Evolutionary conservation across 64 coral and sea anemone species (phyloP), one percentile per base, ranked within the genome.

Genomic region (Pocillopora damicornis): DNA sequence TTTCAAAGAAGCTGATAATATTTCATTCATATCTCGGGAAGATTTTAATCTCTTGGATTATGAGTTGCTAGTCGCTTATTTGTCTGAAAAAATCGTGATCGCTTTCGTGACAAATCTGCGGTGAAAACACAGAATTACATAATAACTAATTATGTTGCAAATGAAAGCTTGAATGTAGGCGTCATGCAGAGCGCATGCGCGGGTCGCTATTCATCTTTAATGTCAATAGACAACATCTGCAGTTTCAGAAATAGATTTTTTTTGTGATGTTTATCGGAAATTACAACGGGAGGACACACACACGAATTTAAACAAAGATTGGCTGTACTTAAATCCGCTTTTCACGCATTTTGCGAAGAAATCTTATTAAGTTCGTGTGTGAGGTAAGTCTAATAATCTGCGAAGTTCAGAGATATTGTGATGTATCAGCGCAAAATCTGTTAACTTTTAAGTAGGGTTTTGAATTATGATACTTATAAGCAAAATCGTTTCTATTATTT

Each of bases 201-300:
- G 13, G 37, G 11, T 60, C 14, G 62, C 35, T 60, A 18, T 13
- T 12, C 63, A 26, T 66, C 4, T 83, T 69, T 83, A 51, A 51
- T 51, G 61, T 51, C 66, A 82, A 82, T 30, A 5, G 1, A 15
- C 37, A 62, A 67, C 80, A 85, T 23, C 81, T 85, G 81, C 81
- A 14, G 45, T 13, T 30, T 22, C 38, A 0, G 71, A 85, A 67
- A 83, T 67, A 67, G 34, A 14, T 63, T 62, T 22, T 12, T n/a
- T 42, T 65, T 10, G 18, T 72, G 63, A 72, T 85, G 81, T 71
- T 85, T 73, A 58, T 66, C 15, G 11, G 63, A 37, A 37, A n/a
- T 51, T 66, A 82, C 61, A 35, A 67, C 35, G 36, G 20, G 36
- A 2, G 22, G 60, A 82, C 11, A 67, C 51, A 20, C 35, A 20